Percentiles rank a stretch among this genome's conserved stretches.
phyloP scores from a whole-genome alignment of 2,797 vertebrate genomes.

The Lepus townsendii region DNA sequence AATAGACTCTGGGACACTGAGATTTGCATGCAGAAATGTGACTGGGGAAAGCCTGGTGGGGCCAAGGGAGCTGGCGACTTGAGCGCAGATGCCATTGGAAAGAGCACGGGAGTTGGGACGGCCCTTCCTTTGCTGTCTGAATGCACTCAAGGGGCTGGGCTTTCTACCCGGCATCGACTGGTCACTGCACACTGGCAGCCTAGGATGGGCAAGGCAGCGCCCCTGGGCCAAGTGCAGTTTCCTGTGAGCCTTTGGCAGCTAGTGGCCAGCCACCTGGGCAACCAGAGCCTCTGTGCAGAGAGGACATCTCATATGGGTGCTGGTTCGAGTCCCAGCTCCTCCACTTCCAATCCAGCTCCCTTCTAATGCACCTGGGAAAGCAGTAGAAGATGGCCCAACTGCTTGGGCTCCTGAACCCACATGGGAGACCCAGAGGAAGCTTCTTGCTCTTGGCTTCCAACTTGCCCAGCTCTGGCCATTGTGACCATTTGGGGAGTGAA shows the following conservation, averaged over 20 bases:
- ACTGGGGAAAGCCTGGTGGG: background rate
- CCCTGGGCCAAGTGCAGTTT: background rate
- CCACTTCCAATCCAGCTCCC: no score
- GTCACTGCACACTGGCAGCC: background rate
- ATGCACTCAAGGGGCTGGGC: background rate
- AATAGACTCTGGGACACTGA: background rate
- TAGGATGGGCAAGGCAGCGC: background rate
- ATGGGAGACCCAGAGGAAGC: no score
- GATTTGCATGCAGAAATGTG: background rate
- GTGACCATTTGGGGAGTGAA: no score
- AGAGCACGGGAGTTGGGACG: no score
- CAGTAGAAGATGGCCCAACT: no score
- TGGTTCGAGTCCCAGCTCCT: no score
- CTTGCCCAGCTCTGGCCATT: no score
- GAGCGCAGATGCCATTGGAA: rapidly evolving
- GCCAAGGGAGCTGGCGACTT: background rate
- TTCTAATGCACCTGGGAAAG: no score
- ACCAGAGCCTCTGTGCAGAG: background rate
- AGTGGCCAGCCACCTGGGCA: background rate
- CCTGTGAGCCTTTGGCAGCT: background rate
- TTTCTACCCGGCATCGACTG: background rate
- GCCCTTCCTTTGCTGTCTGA: background rate
- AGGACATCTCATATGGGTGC: no score
- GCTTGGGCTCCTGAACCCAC: no score
- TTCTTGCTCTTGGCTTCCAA: no score